These are phyloP conservation scores for Cebus imitator DNA, from an alignment of 2,113 vertebrate species.

Conservation along the genomic window DNA sequence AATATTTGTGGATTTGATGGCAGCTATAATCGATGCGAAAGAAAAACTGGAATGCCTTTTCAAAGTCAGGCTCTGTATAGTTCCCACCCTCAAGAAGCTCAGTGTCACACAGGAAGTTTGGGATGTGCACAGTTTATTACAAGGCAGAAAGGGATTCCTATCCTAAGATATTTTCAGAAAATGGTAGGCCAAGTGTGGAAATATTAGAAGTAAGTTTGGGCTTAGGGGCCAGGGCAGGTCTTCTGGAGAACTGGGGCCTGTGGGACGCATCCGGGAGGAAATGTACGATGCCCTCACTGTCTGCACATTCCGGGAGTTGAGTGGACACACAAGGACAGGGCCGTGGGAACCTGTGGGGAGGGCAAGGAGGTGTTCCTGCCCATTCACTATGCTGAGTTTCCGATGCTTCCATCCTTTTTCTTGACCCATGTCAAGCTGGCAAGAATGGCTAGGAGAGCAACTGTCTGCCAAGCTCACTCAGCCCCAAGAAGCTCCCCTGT, in stretches of 20 bases:
- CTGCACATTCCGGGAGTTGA: not conserved
- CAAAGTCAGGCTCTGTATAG: rapidly evolving
- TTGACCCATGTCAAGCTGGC: not conserved
- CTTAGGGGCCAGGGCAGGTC: no score
- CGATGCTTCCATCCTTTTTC: not conserved
- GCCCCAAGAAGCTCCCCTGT: not conserved
- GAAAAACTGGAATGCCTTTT: rapidly evolving
- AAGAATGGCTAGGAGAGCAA: rapidly evolving
- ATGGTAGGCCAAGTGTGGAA: not conserved
- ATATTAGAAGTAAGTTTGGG: not conserved
- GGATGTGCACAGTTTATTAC: no score
- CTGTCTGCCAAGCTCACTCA: rapidly evolving
- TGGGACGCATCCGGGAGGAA: not conserved
- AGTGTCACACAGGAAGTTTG: not conserved
- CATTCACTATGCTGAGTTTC: not conserved
- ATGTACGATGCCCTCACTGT: not conserved
- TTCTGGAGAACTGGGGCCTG: not conserved
- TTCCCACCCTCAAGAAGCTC: not conserved
- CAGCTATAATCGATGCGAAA: not conserved
- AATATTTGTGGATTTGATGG: not conserved
- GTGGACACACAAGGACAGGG: no score
- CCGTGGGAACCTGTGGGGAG: rapidly evolving
- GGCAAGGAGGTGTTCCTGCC: not conserved
- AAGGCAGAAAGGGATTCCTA: not conserved
- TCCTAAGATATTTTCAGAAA: not conserved